Conservation (phyloP, 2,113 vertebrate genomes). For the Carettochelys insculpta region DNA sequence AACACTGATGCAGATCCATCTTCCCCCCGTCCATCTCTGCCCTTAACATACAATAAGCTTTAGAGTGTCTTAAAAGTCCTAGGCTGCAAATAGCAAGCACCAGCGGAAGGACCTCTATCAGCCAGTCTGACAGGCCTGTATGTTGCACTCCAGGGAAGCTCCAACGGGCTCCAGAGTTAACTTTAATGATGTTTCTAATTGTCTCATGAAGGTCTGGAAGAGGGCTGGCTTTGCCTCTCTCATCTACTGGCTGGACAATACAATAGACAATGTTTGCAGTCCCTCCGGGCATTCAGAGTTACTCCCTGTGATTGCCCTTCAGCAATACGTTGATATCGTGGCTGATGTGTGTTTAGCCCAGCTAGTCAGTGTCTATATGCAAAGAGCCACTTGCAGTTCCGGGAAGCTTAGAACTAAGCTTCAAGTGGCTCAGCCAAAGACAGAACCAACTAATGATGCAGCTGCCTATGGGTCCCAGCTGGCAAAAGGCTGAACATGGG, state of each 20-base stretch:
- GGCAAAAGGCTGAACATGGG: too few species aligned
- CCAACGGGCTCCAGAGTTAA: background rate
- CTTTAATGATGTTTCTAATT: background rate
- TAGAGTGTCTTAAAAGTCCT: background rate
- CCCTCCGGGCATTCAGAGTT: background rate
- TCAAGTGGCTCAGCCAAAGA: background rate
- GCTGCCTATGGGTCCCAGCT: too few species aligned
- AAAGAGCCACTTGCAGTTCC: background rate
- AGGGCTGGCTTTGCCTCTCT: background rate
- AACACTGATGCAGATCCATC: too few species aligned
- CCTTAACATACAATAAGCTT: background rate
- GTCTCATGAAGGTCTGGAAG: background rate
- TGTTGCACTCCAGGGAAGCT: background rate
- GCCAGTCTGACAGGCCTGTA: background rate
- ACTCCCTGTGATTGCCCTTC: background rate
- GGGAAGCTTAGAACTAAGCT: background rate
- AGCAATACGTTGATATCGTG: too few species aligned
- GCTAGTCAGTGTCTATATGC: background rate
- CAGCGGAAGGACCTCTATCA: background rate
- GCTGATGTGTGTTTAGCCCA: background rate
- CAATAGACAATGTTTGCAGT: background rate
- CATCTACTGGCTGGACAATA: background rate
- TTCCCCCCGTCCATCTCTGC: background rate
- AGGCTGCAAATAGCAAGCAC: background rate
- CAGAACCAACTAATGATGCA: too few species aligned